phyloP scores from a whole-genome alignment of 2,113 vertebrate genomes.

The Notothenia rossii region DNA sequence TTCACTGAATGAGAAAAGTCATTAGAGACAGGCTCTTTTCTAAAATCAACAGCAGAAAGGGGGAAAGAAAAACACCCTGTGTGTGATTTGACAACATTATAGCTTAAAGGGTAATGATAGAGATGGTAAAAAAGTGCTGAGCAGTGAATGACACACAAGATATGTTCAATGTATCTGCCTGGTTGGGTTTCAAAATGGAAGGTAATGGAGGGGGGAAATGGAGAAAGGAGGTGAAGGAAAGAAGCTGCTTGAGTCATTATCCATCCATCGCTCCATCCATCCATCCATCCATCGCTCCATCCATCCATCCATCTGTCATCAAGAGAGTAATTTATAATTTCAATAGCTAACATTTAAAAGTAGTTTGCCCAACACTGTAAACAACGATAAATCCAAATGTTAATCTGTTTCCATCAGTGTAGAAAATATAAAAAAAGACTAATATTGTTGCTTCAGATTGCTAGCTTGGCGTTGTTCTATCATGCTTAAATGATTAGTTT shows the following conservation, averaged over 20 bases:
- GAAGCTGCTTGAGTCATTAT: background rate
- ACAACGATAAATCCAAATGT: background rate
- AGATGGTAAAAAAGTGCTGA: slow-evolving; percentile 27
- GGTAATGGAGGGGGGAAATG: slow-evolving; percentile 7
- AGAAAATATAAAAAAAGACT: background rate
- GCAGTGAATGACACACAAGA: background rate
- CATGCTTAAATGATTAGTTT: background rate
- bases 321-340: background rate
- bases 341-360: background rate
- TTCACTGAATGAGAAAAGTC: slow-evolving; percentile 60
- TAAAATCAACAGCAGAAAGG: slow-evolving; percentile 51
- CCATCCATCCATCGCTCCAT: background rate
- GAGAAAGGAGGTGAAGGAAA: slow-evolving; percentile 1
- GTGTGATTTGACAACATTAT: slow-evolving; percentile 46
- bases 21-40: slow-evolving; percentile 58
- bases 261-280: background rate
- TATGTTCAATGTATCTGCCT: background rate
- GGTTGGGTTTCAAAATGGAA: background rate
- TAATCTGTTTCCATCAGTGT: background rate
- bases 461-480: background rate
- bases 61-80: slow-evolving; percentile 15
- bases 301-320: background rate
- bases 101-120: slow-evolving; percentile 61
- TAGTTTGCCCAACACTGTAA: background rate
- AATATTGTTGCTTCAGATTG: background rate